Evolutionary conservation across 2,888 invertebrate species (phyloP).

Genomic region (Schizotus pectinicornis): DNA sequence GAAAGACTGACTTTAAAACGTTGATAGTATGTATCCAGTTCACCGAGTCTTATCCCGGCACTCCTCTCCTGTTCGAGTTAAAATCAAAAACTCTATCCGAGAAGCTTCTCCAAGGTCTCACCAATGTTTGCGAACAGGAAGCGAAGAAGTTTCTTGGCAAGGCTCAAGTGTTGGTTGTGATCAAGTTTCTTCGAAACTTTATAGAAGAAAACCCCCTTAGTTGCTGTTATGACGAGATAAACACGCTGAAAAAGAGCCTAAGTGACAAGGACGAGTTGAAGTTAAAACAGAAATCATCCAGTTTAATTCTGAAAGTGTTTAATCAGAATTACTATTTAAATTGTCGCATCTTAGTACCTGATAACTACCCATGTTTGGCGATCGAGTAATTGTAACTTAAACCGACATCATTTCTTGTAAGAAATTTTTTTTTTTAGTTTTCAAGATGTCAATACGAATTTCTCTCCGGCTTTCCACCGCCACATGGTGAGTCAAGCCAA

Average conservation of each 20-base stretch:
- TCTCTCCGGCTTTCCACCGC: conserved; percentile 66
- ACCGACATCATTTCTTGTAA: not conserved
- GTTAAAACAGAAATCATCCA: conserved; percentile 70
- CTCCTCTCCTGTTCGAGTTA: conserved; percentile 68
- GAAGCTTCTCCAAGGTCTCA: conserved; percentile 67
- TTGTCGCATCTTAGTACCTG: conserved; percentile 66
- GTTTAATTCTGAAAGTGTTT: conserved; percentile 63
- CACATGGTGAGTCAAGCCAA: conserved; percentile 70
- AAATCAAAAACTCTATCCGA: conserved; percentile 73
- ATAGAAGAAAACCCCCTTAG: conserved; percentile 73
- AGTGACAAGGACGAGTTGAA: conserved; percentile 63
- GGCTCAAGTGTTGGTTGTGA: conserved; percentile 64
- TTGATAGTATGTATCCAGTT: conserved; percentile 72
- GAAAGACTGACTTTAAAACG: conserved; percentile 67
- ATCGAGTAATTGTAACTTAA: conserved; percentile 58
- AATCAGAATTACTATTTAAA: conserved; percentile 68
- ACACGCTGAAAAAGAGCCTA: conserved; percentile 63
- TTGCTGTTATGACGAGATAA: conserved; percentile 75
- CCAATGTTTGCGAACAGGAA: conserved; percentile 68
- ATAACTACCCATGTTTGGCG: conserved; percentile 66
- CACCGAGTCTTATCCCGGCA: conserved; percentile 67
- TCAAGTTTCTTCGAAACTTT: conserved; percentile 69
- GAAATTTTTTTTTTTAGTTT: conserved; percentile 57
- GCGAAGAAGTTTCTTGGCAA: conserved; percentile 65
- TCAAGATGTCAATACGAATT: conserved; percentile 67